Conservation (phyloP, 2,797 vertebrate species). For the Tragopan temminckii region DNA sequence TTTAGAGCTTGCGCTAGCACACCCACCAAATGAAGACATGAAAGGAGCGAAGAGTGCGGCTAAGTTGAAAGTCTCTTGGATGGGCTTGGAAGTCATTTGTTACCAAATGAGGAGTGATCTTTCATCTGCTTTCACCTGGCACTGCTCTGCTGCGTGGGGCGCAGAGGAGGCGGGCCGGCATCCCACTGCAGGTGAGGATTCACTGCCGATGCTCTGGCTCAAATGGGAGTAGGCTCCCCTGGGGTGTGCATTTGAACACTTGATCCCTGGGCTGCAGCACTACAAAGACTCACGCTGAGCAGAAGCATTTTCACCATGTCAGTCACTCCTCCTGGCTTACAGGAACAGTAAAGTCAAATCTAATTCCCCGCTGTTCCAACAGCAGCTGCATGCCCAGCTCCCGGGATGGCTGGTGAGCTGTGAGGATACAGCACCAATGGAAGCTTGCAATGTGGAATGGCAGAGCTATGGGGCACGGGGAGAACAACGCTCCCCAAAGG, state of each 20-base stretch:
- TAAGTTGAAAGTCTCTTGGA: slow-evolving; percentile 30
- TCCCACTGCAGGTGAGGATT: not conserved
- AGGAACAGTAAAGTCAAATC: not conserved
- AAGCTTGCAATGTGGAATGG: accelerated
- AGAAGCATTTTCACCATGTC: not conserved
- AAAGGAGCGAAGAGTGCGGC: slow-evolving; percentile 35
- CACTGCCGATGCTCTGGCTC: not conserved
- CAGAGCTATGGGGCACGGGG: accelerated
- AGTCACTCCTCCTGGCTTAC: not conserved
- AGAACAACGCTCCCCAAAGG: not conserved
- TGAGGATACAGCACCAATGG: not conserved
- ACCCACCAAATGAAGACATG: slow-evolving; percentile 5
- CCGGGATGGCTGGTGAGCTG: accelerated
- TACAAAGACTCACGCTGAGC: not conserved
- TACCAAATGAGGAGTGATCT: not conserved
- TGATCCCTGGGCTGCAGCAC: not conserved
- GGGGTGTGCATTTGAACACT: not conserved
- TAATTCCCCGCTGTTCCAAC: not conserved
- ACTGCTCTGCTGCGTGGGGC: accelerated
- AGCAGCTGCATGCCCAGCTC: not conserved
- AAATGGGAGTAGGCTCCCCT: not conserved
- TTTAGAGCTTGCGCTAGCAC: slow-evolving; percentile 35
- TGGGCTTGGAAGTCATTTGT: slow-evolving; percentile 14
- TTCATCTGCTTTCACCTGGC: slow-evolving; percentile 15
- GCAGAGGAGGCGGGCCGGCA: not conserved